phyloP scores from a whole-genome alignment of 2,888 invertebrate species.

The Ptilodon capucinus region DNA sequence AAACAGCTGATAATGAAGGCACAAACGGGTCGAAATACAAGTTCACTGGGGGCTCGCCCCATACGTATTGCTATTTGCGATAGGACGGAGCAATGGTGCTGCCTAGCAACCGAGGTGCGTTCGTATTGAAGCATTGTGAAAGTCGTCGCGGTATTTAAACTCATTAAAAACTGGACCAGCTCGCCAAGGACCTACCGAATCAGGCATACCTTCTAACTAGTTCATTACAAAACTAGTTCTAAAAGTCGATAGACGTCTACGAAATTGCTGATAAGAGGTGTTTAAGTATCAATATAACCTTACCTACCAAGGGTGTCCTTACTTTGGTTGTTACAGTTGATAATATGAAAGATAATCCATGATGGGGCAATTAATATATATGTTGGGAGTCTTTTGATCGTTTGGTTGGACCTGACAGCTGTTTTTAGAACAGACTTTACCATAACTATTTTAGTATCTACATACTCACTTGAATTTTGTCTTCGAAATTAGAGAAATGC shows the following conservation, averaged over 20 bases:
- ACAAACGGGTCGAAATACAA: conserved; percentile 50
- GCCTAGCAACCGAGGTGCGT: conserved; percentile 31
- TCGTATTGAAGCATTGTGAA: conserved; percentile 35
- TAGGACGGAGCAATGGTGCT: conserved; percentile 18
- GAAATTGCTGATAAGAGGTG: background rate
- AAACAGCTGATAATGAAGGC: conserved; percentile 56
- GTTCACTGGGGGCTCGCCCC: conserved; percentile 68
- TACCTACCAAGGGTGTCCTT: too few species aligned
- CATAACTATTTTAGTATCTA: too few species aligned
- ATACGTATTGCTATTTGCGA: conserved; percentile 36
- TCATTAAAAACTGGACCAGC: conserved; percentile 8
- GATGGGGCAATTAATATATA: too few species aligned
- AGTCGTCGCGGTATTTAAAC: conserved; percentile 18
- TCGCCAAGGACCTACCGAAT: conserved; percentile 5
- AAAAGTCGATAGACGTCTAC: too few species aligned
- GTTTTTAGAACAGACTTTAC: too few species aligned
- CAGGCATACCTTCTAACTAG: background rate
- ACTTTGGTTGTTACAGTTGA: too few species aligned
- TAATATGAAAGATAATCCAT: too few species aligned
- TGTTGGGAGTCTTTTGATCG: too few species aligned
- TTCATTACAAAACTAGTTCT: background rate
- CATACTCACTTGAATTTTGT: too few species aligned
- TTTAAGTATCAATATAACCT: too few species aligned
- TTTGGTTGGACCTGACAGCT: too few species aligned
- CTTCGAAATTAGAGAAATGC: too few species aligned